Evolutionary conservation across 2,113 vertebrate species (phyloP), one percentile per base, ranked within the genome.

Genomic region (Halcyon senegalensis): DNA sequence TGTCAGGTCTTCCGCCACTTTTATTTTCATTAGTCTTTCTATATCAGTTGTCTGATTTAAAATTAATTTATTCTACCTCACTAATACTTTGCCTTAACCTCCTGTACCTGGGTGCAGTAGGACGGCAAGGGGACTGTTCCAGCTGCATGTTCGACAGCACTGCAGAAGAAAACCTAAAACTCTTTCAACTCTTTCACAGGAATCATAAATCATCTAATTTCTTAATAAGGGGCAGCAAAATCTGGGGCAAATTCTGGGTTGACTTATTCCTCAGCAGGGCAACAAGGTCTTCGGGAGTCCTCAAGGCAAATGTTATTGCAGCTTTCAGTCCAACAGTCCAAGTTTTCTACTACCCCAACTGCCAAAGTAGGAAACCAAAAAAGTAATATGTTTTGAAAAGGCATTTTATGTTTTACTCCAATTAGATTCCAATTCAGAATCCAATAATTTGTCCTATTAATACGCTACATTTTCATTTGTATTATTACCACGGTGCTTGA

Each of bases 351-450:
- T 92, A 94, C 80, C 78, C 82, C 64, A 72, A 87, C 74, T 96
- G 91, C 87, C 89, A 92, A 92, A 97, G 87, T 87, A 90, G 93
- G 93, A 96, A 89, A 90, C 95, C 58, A 81, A 73, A 89, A 94
- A 87, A 87, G 68, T 81, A 92, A 39, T 90, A 69, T 86, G 90
- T 53, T 87, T 95, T 92, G 96, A 95, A 95, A 90, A 58, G 43
- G 13, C 75, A 77, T 83, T 95, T 96, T 93, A 86, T 69, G 35
- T 92, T 95, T 96, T 89, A 77, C 63, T 89, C 46, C 82, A 86
- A 83, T 84, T 97, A 97, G 74, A 89, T 88, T 97, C 76, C 83
- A 90, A 73, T 94, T 96, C 86, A 93, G 63, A 97, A 95, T 96
- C 95, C 91, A 94, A 81, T 90, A 88, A 62, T 74, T 94, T 97